Base-by-base conservation (phyloP, 2,797 vertebrate species). In the Enteromius mattozi region DNA sequence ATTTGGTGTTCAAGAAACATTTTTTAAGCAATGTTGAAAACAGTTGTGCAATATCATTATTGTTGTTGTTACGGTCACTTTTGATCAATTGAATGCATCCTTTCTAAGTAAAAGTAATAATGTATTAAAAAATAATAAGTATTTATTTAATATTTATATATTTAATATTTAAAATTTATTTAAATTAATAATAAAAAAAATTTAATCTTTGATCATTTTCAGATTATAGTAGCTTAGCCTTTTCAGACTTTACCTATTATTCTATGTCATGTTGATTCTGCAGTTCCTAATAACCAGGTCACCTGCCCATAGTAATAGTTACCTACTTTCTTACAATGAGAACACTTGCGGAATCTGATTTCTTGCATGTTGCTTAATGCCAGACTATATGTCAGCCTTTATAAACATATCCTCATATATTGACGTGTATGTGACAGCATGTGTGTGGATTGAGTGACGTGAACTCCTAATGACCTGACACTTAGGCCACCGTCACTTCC, bases 381-480 rank as follows among this genome's bases (percentile, higher is more conserved):
- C 47, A 30, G 30, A 17, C 49, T 37, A 19, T 33, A 74, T 16
- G 21, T 8, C 40, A 35, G 49, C 6, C 12, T 71, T 61, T 59
- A 47, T 6, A 45, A 47, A 33, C 27, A 59, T 47, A 21, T 83
- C 37, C 14, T 66, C 27, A 16, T 13, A 56, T 45, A 79, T 70
- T 19, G 51, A 42, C 4, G 30, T 71, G 30, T 37, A 24, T 68
- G 65, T 54, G 24, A 68, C 24, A 17, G 6, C n/a, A 2, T 66
- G 49, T 61, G 51, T 70, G 30, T 76, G 5, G 13, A 66, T 35
- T 33, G 27, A 77, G 30, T 84, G 86, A 87, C 80, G 61, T 86
- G 87, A 90, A 91, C 90, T 87, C 40, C 74, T 17, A 42, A 59
- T 93, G 91, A 92, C 92, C 91, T 80, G 63, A 30, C 24, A 30